These are phyloP conservation scores for Oncorhynchus tshawytscha DNA, from an alignment of 2,113 vertebrate genomes.

Conservation along the genomic window DNA sequence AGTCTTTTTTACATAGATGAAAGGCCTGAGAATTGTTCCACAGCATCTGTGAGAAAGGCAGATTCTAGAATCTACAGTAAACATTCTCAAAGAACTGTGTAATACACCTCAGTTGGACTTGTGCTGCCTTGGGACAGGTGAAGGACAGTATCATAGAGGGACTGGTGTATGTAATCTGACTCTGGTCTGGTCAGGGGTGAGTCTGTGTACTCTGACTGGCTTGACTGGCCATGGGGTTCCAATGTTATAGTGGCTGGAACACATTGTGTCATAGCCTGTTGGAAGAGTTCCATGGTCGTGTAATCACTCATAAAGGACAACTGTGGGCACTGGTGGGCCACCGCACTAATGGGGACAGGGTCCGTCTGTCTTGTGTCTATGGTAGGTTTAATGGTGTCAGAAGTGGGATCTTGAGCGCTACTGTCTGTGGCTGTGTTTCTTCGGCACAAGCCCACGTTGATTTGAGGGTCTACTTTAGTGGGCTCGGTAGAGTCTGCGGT, in stretches of 20 bases:
- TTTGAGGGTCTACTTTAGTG: too few relatives aligned
- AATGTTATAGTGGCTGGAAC: background rate
- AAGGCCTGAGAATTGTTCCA: too few relatives aligned
- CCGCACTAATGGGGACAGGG: background rate
- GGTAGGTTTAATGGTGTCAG: background rate
- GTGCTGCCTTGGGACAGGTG: constrained; percentile 19
- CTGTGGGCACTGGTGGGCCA: constrained; percentile 11
- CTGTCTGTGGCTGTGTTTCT: background rate
- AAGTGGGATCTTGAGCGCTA: background rate
- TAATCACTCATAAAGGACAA: constrained; percentile 66
- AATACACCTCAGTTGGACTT: background rate
- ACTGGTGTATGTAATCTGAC: constrained; percentile 50
- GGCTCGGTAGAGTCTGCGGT: too few relatives aligned
- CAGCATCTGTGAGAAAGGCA: too few relatives aligned
- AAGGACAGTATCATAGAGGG: too few relatives aligned
- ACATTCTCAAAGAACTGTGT: background rate
- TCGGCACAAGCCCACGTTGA: too few relatives aligned
- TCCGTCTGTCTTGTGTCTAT: background rate
- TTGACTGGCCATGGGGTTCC: background rate
- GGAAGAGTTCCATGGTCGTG: constrained; percentile 78
- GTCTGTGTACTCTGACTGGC: constrained; percentile 6
- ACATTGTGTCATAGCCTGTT: constrained; percentile 38
- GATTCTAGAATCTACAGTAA: background rate
- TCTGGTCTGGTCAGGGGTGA: background rate
- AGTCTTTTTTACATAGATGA: background rate